Evolutionary conservation across 1,140 invertebrate species (phyloP).

Genomic region (Leptoteleia sp.): DNA sequence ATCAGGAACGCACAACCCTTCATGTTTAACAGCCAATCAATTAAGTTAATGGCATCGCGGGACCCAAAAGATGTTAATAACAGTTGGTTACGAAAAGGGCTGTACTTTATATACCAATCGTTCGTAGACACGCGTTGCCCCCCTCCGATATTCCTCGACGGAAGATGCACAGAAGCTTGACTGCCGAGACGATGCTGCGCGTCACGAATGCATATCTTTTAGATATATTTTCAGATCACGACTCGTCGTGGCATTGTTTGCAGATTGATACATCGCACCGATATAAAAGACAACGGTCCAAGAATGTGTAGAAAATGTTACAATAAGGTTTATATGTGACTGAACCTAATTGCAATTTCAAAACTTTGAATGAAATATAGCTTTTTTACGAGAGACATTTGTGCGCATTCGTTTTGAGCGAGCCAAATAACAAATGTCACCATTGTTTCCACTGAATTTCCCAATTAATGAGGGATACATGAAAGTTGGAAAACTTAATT

Average conservation of each 20-base stretch:
- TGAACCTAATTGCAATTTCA: slow-evolving; percentile 28
- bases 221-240: slow-evolving; percentile 53
- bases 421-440: neutral
- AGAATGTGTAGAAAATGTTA: slow-evolving; percentile 25
- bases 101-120: slow-evolving; percentile 58
- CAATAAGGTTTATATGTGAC: neutral
- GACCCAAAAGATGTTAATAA: slow-evolving; percentile 42
- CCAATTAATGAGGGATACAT: too few species aligned
- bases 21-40: slow-evolving; percentile 35
- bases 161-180: slow-evolving; percentile 29
- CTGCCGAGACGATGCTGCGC: slow-evolving; percentile 30
- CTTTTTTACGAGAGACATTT: neutral
- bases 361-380: slow-evolving; percentile 14
- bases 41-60: slow-evolving; percentile 39
- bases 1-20: slow-evolving; percentile 10
- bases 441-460: neutral
- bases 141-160: slow-evolving; percentile 37
- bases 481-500: too few species aligned
- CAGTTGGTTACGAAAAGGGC: slow-evolving; percentile 31
- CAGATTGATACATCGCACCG: slow-evolving; percentile 44
- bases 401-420: neutral
- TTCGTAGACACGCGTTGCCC: slow-evolving; percentile 40
- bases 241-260: slow-evolving; percentile 55
- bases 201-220: slow-evolving; percentile 30
- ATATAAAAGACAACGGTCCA: slow-evolving; percentile 24